phyloP scores from a whole-genome alignment of 2,888 invertebrate genomes.

The Drosophila paramelanica region DNA sequence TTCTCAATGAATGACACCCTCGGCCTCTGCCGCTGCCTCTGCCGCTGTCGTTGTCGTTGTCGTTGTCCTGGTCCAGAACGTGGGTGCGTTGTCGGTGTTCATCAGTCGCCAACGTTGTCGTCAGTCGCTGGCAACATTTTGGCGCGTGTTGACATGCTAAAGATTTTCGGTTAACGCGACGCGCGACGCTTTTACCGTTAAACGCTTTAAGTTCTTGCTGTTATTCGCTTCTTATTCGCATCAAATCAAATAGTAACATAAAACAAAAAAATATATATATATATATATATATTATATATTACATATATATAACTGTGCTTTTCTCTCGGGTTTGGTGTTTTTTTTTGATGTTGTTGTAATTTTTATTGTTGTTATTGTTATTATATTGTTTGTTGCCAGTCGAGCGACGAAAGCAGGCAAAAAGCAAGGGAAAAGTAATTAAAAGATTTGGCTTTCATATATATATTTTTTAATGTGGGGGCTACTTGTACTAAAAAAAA shows the following conservation, averaged over 20 bases:
- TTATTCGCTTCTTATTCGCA: slow-evolving; percentile 56
- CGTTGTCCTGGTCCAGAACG: neutral
- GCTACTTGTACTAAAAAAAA: slow-evolving; percentile 17
- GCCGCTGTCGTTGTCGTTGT: neutral
- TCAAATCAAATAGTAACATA: slow-evolving; percentile 37
- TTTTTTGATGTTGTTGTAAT: slow-evolving; percentile 18
- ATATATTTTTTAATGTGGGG: slow-evolving; percentile 9
- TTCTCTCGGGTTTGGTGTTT: slow-evolving; percentile 6
- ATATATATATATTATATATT: no score
- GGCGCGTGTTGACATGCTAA: slow-evolving; percentile 85
- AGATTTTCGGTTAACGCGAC: slow-evolving; percentile 73
- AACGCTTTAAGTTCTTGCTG: slow-evolving; percentile 64
- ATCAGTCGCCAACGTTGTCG: slow-evolving; percentile 49
- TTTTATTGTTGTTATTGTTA: slow-evolving; percentile 6
- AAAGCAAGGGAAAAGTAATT: slow-evolving; percentile 46
- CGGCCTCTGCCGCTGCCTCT: slow-evolving; percentile 1
- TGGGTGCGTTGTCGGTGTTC: slow-evolving; percentile 29
- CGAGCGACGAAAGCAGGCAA: slow-evolving; percentile 12
- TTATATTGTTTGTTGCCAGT: slow-evolving; percentile 17
- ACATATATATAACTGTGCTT: slow-evolving; percentile 8
- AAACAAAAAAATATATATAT: slow-evolving; percentile 4
- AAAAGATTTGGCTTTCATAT: slow-evolving; percentile 18
- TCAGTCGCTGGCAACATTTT: slow-evolving; percentile 84
- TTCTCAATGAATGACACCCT: slow-evolving; percentile 63
- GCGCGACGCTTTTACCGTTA: slow-evolving; percentile 75